Percentiles rank a stretch among this genome's conserved stretches.
phyloP scores from a whole-genome alignment of 2,888 invertebrate species.

The Seira musarum region DNA sequence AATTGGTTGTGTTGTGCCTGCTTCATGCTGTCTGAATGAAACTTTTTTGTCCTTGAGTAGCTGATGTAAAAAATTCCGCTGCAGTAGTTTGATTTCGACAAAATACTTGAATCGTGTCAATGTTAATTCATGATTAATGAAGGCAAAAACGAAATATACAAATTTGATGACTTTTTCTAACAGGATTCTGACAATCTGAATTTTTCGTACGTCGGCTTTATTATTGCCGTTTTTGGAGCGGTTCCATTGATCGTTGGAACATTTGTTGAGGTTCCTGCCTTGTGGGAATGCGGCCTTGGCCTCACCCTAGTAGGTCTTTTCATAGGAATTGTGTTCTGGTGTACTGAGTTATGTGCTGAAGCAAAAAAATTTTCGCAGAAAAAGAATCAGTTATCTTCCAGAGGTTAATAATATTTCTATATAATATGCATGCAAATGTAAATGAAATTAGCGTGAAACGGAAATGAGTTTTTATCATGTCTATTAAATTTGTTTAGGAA shows the following conservation, averaged over 20 bases:
- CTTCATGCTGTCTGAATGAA: too few species aligned
- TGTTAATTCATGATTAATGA: too few species aligned
- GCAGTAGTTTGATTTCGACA: too few species aligned
- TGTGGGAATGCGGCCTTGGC: constrained; percentile 58
- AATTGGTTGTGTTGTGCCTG: too few species aligned
- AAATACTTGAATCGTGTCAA: too few species aligned
- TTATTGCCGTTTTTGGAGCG: constrained; percentile 55
- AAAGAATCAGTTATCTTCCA: constrained; percentile 42
- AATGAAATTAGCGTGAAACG: too few species aligned
- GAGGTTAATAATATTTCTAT: too few species aligned
- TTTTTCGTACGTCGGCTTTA: constrained; percentile 57
- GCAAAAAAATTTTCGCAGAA: constrained; percentile 45
- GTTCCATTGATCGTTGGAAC: constrained; percentile 61
- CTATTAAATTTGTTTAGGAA: constrained; percentile 17
- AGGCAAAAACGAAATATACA: too few species aligned
- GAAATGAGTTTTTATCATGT: not conserved
- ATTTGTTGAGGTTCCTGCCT: constrained; percentile 54
- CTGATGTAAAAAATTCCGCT: too few species aligned
- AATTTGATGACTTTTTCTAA: not conserved
- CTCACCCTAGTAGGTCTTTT: constrained; percentile 57
- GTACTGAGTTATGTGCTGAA: constrained; percentile 53
- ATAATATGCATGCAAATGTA: too few species aligned
- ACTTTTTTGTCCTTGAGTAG: too few species aligned
- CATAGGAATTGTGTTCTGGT: constrained; percentile 60
- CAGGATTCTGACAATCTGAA: constrained; percentile 44